phyloP scores from a whole-genome alignment of 2,888 invertebrate genomes.

The Oxycera nigricornis region DNA sequence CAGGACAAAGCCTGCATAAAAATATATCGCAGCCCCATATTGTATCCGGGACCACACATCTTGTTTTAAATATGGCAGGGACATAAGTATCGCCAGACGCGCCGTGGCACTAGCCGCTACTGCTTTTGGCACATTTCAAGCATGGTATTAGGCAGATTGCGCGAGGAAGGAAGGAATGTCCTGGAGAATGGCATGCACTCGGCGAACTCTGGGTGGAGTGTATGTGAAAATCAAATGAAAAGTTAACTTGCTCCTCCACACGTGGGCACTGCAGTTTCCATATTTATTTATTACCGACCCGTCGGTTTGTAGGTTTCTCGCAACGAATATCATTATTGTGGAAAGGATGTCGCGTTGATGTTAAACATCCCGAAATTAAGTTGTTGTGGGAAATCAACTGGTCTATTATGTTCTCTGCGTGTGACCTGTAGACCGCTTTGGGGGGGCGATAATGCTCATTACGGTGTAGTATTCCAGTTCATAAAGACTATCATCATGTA shows the following conservation, averaged over 20 bases:
- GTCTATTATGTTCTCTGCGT: neutral
- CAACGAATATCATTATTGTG: neutral
- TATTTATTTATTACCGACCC: conserved; percentile 5
- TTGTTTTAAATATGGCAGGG: conserved; percentile 33
- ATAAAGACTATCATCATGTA: no score
- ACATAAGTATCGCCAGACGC: neutral
- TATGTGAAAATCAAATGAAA: neutral
- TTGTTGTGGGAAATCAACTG: conserved; percentile 9
- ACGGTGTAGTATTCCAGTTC: no score
- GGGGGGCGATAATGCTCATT: no score
- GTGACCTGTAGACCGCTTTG: no score
- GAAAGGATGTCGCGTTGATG: neutral
- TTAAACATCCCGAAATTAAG: conserved; percentile 17
- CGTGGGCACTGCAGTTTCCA: neutral
- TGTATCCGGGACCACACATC: conserved; percentile 26
- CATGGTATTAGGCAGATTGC: neutral
- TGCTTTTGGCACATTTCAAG: conserved; percentile 27
- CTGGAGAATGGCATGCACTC: neutral
- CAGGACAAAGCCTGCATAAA: neutral
- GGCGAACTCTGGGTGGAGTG: neutral
- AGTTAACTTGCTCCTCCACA: neutral
- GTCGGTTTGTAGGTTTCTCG: neutral
- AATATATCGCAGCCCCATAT: conserved; percentile 27
- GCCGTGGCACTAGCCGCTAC: conserved; percentile 9
- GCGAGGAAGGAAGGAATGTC: neutral